phyloP scores from a whole-genome alignment of 2,797 vertebrate species.

The Aulostomus chinensis region DNA sequence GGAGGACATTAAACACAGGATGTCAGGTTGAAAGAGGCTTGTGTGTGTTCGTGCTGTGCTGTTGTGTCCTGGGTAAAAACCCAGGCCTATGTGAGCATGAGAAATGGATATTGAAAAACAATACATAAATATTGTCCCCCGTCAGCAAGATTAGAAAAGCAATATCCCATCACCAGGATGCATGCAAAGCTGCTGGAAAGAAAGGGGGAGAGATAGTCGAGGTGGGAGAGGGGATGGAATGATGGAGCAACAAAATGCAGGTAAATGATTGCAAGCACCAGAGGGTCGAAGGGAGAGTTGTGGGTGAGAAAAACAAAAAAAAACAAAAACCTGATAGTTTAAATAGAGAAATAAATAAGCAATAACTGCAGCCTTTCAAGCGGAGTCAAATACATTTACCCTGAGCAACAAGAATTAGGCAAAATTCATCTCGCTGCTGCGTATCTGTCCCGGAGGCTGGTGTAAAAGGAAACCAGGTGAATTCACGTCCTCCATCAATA shows the following conservation, averaged over 20 bases:
- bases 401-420: slow-evolving; percentile 39
- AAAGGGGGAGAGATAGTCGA: slow-evolving; percentile 23
- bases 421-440: slow-evolving; percentile 25
- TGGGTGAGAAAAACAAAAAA: slow-evolving; percentile 5
- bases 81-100: slow-evolving; percentile 48
- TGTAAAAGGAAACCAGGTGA: slow-evolving; percentile 47
- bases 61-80: slow-evolving; percentile 43
- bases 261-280: slow-evolving; percentile 51
- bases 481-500: slow-evolving; percentile 62
- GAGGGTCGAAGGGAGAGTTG: slow-evolving; percentile 14
- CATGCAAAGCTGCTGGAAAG: slow-evolving; percentile 48
- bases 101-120: slow-evolving; percentile 79
- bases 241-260: slow-evolving; percentile 23
- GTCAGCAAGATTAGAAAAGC: slow-evolving; percentile 83
- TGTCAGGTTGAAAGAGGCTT: neutral
- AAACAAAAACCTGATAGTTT: slow-evolving; percentile 17
- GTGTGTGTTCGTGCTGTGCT: slow-evolving; percentile 26
- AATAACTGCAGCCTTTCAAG: slow-evolving; percentile 41
- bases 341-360: slow-evolving; percentile 45
- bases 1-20: slow-evolving; percentile 32
- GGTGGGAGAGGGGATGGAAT: slow-evolving; percentile 4
- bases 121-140: slow-evolving; percentile 77
- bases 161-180: slow-evolving; percentile 70
- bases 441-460: slow-evolving; percentile 25
- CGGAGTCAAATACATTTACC: slow-evolving; percentile 38